Base-by-base conservation (phyloP, 92 coral and sea anemone genomes). In the Metridium senile region DNA sequence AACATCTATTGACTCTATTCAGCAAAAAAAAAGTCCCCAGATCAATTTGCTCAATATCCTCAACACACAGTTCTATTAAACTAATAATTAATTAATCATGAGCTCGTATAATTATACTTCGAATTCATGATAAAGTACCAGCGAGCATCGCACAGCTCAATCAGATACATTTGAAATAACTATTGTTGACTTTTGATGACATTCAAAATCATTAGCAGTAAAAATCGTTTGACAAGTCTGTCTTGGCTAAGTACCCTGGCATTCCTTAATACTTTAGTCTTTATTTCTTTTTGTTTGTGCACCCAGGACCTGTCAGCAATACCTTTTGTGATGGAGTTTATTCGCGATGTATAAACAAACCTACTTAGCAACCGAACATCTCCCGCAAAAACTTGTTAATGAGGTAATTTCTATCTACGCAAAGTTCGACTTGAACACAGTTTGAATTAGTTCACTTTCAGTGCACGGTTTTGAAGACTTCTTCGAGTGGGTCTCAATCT, bases 291-390 rank as follows among this genome's bases (percentile, higher is more conserved):
- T 28, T 63, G 69, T 63, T 63, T 20, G n/a, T 11, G 1, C 7
- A 3, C 45, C 31, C 20, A 2, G 28, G 27, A 31, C 27, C 69
- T 63, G 69, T 63, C 69, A 63, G 1, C 11, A 16, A 7, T 13
- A 28, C 45, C 69, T 19, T 63, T 63, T 63, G 69, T 63, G 17
- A 11, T 21, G 69, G 27, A 27, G 69, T 63, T 63, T 63, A 63
- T n/a, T 31, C 16, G 11, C n/a, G n/a, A 26, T 63, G 2, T 13
- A 63, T 63, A 29, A 63, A 63, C 69, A 63, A 63, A 26, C 16
- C 1, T 16, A 63, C 69, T 63, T 63, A 30, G 69, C 69, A 63
- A 63, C 69, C 69, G 28, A 28, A 63, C 1, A 63, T 16, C 13
- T 63, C 22, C n/a, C 22, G 23, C 45, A 63, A 63, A 63, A 63